A percentile compares a stretch with the other conserved stretches of the same genome.
Conservation (phyloP, 2,113 vertebrate species). For the Fulmarus glacialis region DNA sequence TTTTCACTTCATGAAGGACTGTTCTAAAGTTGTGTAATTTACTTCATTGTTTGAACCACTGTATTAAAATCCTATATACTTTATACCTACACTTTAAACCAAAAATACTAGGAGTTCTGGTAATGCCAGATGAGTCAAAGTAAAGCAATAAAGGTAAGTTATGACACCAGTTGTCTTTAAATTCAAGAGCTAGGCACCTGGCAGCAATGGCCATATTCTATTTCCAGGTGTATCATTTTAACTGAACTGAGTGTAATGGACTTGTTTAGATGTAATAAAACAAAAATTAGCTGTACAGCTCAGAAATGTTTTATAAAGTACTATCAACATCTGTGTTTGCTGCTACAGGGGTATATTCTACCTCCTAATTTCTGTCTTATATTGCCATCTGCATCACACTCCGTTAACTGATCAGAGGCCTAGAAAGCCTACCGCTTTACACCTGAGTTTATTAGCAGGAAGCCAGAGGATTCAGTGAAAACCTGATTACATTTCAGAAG, state of each 20-base stretch:
- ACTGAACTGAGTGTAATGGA: background rate
- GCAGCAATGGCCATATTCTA: background rate
- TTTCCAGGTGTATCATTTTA: background rate
- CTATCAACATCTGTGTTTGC: background rate
- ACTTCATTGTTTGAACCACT: background rate
- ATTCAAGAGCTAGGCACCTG: background rate
- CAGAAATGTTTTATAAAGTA: background rate
- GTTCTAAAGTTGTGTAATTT: background rate
- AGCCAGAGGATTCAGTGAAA: background rate
- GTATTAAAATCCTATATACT: background rate
- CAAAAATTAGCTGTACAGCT: background rate
- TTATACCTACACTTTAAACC: background rate
- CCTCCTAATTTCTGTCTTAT: background rate
- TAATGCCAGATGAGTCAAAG: constrained; percentile 13
- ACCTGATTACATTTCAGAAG: background rate
- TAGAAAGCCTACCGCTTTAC: background rate
- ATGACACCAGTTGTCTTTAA: background rate
- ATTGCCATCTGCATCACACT: background rate
- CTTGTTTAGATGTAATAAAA: background rate
- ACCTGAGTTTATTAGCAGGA: background rate
- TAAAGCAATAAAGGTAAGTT: background rate
- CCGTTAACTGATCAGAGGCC: background rate
- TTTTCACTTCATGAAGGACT: background rate
- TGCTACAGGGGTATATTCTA: background rate
- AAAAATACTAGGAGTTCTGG: background rate